Conservation (phyloP, 2,888 invertebrate species). For the Cantharis rufa region DNA sequence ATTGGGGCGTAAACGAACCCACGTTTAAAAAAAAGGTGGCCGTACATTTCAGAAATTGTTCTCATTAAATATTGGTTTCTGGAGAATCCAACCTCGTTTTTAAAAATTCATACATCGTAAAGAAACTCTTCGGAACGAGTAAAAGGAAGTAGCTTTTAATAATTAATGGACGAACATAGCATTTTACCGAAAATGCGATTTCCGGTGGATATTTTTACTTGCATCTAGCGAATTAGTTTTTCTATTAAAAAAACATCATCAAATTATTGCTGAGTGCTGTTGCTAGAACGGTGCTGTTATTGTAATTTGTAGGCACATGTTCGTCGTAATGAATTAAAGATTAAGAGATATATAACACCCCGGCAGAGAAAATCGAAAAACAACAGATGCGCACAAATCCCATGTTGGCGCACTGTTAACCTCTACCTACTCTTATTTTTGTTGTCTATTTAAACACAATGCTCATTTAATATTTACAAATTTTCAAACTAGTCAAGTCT, state of each 20-base stretch:
- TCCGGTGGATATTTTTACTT: neutral
- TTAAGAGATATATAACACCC: slow-evolving; percentile 24
- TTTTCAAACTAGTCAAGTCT: neutral
- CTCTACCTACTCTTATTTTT: too few relatives aligned
- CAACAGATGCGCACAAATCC: slow-evolving; percentile 19
- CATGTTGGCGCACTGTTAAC: neutral
- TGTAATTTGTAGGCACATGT: slow-evolving; percentile 24
- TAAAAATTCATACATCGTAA: slow-evolving; percentile 22
- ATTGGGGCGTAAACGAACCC: neutral
- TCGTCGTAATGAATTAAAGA: slow-evolving; percentile 13
- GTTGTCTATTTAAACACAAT: neutral
- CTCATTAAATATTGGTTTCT: slow-evolving; percentile 23
- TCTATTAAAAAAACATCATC: slow-evolving; percentile 6
- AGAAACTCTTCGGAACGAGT: slow-evolving; percentile 3
- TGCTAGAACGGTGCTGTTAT: slow-evolving; percentile 12
- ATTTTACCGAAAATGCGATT: neutral
- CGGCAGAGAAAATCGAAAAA: slow-evolving; percentile 6
- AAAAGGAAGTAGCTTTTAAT: neutral
- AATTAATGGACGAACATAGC: neutral
- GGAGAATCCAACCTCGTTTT: slow-evolving; percentile 9
- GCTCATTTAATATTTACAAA: neutral
- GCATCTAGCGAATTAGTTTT: neutral
- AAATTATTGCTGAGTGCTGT: slow-evolving; percentile 21
- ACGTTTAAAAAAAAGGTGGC: neutral
- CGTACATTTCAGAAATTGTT: slow-evolving; percentile 7